A percentile compares a stretch with the other conserved stretches of the same genome.
Evolutionary conservation across 2,888 invertebrate genomes (phyloP).

Genomic region (Heliconius charithonia): DNA sequence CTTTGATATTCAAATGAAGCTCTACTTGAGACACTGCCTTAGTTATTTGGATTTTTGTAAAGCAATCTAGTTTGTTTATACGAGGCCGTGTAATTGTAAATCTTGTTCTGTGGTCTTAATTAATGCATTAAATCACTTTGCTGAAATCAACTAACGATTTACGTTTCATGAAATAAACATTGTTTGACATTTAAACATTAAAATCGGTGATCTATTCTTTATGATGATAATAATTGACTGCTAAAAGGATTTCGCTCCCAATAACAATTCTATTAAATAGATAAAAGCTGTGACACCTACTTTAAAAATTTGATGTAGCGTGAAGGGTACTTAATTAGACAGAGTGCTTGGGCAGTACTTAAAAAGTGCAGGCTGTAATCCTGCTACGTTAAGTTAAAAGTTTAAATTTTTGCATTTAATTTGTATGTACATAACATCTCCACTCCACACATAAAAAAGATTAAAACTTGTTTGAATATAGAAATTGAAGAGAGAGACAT

Average conservation of each 20-base stretch:
- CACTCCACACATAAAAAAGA: too few relatives aligned
- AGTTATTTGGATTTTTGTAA: constrained; percentile 84
- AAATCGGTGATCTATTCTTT: neutral
- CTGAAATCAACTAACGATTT: constrained; percentile 54
- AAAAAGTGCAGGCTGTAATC: neutral
- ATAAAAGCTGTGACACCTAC: neutral
- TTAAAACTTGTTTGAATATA: too few relatives aligned
- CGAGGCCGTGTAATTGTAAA: constrained; percentile 80
- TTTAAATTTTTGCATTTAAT: too few relatives aligned
- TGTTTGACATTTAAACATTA: neutral
- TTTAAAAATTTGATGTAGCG: neutral
- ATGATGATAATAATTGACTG: neutral
- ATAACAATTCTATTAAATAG: neutral
- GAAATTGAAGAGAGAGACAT: too few relatives aligned
- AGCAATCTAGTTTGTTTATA: constrained; percentile 84
- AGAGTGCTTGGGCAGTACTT: neutral
- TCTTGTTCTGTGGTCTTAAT: constrained; percentile 80
- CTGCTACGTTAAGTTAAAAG: too few relatives aligned
- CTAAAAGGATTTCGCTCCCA: neutral
- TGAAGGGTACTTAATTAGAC: neutral
- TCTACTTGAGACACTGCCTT: constrained; percentile 83
- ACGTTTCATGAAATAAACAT: constrained; percentile 47
- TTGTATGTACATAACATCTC: too few relatives aligned
- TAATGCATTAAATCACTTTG: constrained; percentile 78
- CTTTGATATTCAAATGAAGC: constrained; percentile 84